Base-by-base conservation (phyloP, 2,888 invertebrate genomes). In the Athripsodes cinereus region DNA sequence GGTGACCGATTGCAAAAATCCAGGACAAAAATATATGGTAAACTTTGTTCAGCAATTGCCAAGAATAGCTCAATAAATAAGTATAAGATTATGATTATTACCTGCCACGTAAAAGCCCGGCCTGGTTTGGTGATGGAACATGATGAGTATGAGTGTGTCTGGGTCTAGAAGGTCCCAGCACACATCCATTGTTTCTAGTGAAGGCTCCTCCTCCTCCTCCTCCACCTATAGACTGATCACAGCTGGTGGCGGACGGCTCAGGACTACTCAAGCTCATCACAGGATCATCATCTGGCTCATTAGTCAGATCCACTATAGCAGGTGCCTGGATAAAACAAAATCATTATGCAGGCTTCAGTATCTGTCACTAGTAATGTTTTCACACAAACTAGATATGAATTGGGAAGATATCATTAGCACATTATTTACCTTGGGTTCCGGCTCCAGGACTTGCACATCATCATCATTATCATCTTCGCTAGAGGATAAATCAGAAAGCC, bases 401-500 rank as follows among this genome's bases (percentile, higher is more conserved):
- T 26, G 3, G 5, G 10, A 10, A 3, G 10, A 26, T 26, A 26
- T 26, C 10, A 26, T 3, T 26, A 26, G 26, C 10, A 6, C 3
- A 26, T 26, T 26, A 26, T 10, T 26, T 3, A 26, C 64, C 58
- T 62, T 62, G 10, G 54, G 58, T 18, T 60, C 57, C 26, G 52
- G 54, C 26, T 60, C 57, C 6, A 81, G 68, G n/a, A 82, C 73
- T 68, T 78, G 81, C 58, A 84, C 82, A 65, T 86, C 86, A 68
- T 85, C 85, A 64, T 81, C 81, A 64, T 79, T 79, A 60, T 79
- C 47, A 3, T 47, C 47, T 6, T 47, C 80, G 40, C 74, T 78
- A 52, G 82, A 83, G 64, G 16, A 40, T 13, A 40, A 82, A 63
- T 79, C 79, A 1, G 83, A 83, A 0, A 87, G 79, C 85, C 90